Base-by-base conservation (phyloP, 2,113 vertebrate genomes). In the Heliornis fulica region DNA sequence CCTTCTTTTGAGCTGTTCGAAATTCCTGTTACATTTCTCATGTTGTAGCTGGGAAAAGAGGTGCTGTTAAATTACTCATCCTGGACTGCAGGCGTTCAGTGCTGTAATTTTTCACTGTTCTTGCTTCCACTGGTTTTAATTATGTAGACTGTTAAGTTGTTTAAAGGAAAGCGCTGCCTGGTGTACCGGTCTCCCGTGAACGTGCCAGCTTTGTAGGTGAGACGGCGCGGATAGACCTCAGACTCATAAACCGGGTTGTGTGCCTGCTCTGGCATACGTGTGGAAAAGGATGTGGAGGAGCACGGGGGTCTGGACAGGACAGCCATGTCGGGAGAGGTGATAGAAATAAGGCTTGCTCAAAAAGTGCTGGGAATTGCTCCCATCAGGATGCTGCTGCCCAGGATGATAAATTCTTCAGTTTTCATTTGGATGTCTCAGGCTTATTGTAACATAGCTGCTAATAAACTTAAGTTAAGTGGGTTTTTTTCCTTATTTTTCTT, bases 201-300 rank as follows among this genome's bases (percentile, higher is more conserved):
- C 11, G 38, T 41, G 74, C 78, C 68, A 51, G 72, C 90, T 22
- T 23, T 45, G 91, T 74, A 48, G 72, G 53, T 79, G 51, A 43
- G 74, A 40, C 92, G 13, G 81, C 15, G 45, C 1, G 15, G 46
- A 26, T 8, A 41, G 68, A 69, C 26, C 82, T 89, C 89, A 38
- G 88, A 56, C 66, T 45, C 10, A n/a, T 25, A 31, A 80, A 40
- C 2, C 1, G 23, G 10, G 3, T 45, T 70, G 16, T 3, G 9
- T 34, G 78, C 43, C 68, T 29, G 81, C 3, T 61, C 41, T 68
- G 85, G 41, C 18, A 0, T 16, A 10, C 13, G 15, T 34, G 48
- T 94, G 79, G 74, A 83, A 79, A 83, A 63, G 93, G 88, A 64
- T 69, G 66, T 76, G 81, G 71, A 45, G 68, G 28, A 75, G 46